Conservation (phyloP, 1,140 invertebrate genomes). For the Anadara kagoshimensis region DNA sequence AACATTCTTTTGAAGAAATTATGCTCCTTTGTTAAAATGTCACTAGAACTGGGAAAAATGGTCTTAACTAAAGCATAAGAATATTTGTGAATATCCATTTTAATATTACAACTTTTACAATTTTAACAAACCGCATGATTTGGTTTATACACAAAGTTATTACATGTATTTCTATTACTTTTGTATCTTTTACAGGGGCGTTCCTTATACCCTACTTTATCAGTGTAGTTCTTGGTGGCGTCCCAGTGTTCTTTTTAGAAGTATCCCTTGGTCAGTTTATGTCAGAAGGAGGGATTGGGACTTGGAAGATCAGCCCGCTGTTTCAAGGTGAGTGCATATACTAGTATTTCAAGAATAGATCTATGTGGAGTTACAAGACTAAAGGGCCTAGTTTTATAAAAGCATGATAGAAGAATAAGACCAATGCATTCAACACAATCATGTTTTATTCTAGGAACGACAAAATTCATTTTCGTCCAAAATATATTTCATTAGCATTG, state of each 20-base stretch:
- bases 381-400: too few relatives aligned
- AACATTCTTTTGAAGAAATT: too few relatives aligned
- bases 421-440: too few relatives aligned
- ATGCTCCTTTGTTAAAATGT: too few relatives aligned
- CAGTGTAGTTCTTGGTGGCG: conserved; percentile 78
- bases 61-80: too few relatives aligned
- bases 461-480: too few relatives aligned
- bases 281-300: conserved; percentile 31
- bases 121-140: background rate
- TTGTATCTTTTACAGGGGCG: conserved; percentile 75
- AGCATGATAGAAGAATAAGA: too few relatives aligned
- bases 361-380: too few relatives aligned
- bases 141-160: background rate
- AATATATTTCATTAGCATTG: too few relatives aligned
- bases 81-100: too few relatives aligned
- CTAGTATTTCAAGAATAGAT: background rate
- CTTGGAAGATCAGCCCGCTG: conserved; percentile 37
- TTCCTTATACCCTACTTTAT: conserved; percentile 81
- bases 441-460: too few relatives aligned
- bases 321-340: conserved; percentile 35
- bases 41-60: too few relatives aligned
- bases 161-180: background rate
- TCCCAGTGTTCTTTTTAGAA: conserved; percentile 84
- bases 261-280: conserved; percentile 52
- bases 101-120: background rate